Evolutionary conservation across 2,113 vertebrate genomes (phyloP), one percentile per base, ranked within the genome.

Genomic region (Albula goreensis): DNA sequence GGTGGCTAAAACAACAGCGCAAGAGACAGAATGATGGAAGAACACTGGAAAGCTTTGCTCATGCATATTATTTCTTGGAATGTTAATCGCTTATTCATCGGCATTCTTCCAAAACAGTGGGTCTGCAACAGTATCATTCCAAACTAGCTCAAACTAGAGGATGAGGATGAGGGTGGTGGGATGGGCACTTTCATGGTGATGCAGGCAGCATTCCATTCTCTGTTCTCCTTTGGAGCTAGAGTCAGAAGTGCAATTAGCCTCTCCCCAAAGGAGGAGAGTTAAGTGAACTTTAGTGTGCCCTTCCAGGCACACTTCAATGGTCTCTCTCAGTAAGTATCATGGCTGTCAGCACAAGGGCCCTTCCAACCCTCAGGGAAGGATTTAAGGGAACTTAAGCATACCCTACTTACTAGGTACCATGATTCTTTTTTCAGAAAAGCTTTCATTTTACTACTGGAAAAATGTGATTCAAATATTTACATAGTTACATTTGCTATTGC

Each of bases 11-110:
- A 22, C 9, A 50, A 77, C 49, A 74, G 49, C 8, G 63, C 22
- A 25, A 66, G 56, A 9, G 41, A 56, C 0, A 31, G 83, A 74
- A 19, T 31, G 53, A 51, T 0, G 78, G 66, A 88, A 86, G 88
- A 88, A 57, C 8, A 83, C 31, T 4, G 19, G 31, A 74, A 31
- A 10, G 22, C 70, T 31, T 8, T 31, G 70, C 9, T 74, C n/a
- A 17, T n/a, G 63, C 63, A 74, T 31, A 31, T 11, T 22, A 6
- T 10, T 74, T 74, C 70, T 31, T 74, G 70, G 70, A 74, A 74
- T 31, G 5, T 31, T 74, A 31, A 74, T 74, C n/a, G 22, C 70
- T 31, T n/a, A 31, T 74, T 74, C 6, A 74, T 9, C 25, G 22
- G 22, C 70, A 74, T 25, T 74, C 70, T 25, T 15, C 60, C 60